These are phyloP conservation scores for Tetragonula clypearis DNA, from an alignment of 1,140 invertebrate species.

Conservation along the genomic window DNA sequence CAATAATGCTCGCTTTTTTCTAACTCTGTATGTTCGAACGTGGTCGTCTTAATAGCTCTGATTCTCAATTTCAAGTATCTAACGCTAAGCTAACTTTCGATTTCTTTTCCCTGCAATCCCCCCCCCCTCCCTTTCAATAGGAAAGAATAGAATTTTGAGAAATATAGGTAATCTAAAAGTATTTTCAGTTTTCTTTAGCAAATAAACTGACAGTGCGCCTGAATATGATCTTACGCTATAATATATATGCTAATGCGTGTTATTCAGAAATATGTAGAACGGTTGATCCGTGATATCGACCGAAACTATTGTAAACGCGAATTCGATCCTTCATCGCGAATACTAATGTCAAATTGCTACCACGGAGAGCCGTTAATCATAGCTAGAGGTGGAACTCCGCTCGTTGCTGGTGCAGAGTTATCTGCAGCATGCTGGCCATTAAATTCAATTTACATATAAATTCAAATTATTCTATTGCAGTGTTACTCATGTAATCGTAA, in stretches of 20 bases:
- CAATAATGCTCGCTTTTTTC: background rate
- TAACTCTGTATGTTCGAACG: background rate
- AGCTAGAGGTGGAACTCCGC: conserved; percentile 52
- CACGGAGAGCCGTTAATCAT: conserved; percentile 68
- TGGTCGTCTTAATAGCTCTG: background rate
- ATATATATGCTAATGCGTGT: background rate
- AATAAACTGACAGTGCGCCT: background rate
- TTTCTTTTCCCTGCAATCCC: background rate
- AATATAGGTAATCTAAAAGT: too few species aligned
- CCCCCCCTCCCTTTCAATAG: background rate
- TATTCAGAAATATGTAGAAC: conserved; percentile 31
- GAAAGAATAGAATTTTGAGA: background rate
- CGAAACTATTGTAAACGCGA: conserved; percentile 59
- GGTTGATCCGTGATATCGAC: conserved; percentile 52
- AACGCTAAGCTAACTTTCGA: background rate
- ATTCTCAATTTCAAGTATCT: background rate
- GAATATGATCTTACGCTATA: background rate
- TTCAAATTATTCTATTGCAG: conserved; percentile 75
- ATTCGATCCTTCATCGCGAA: conserved; percentile 68
- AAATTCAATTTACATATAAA: conserved; percentile 79
- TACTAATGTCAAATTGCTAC: conserved; percentile 72
- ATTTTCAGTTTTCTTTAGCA: too few species aligned
- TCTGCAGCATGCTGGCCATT: conserved; percentile 68
- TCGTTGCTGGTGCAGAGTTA: conserved; percentile 62
- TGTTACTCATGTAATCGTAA: conserved; percentile 67